Conservation (phyloP, 2,797 vertebrate genomes). For the Urocyon cinereoargenteus region DNA sequence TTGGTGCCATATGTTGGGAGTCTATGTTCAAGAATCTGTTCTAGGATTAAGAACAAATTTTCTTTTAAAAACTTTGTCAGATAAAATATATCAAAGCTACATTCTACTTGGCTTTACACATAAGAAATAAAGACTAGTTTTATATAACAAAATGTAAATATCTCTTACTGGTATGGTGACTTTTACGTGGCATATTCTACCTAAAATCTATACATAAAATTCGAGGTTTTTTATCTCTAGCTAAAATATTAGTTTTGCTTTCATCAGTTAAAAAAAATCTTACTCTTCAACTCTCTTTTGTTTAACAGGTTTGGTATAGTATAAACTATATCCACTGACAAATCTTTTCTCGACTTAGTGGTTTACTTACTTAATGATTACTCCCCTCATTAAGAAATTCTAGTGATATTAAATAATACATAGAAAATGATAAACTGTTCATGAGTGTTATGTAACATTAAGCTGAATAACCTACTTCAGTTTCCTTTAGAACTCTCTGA, state of each 20-base stretch:
- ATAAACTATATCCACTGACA: not conserved
- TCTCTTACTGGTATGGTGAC: not conserved
- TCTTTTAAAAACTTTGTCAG: not conserved
- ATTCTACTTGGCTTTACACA: not conserved
- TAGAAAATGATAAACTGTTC: not conserved
- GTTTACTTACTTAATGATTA: slow-evolving; percentile 9
- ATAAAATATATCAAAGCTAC: slow-evolving; percentile 7
- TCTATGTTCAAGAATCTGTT: not conserved
- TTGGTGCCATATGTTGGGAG: not conserved
- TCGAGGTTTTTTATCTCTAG: not conserved
- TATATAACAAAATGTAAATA: not conserved
- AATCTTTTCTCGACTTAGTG: not conserved
- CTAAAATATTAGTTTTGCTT: slow-evolving; percentile 40
- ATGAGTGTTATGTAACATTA: not conserved
- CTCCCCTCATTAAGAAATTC: slow-evolving; percentile 2
- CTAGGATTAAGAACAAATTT: not conserved
- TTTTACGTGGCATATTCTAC: not conserved
- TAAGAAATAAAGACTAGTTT: not conserved
- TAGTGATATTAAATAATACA: not conserved
- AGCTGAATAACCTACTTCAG: slow-evolving; percentile 18
- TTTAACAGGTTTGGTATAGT: not conserved
- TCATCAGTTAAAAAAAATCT: not conserved
- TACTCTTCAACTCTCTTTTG: not conserved
- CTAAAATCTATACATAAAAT: slow-evolving; percentile 20
- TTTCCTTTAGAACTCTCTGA: not conserved